phyloP scores from a whole-genome alignment of 2,797 vertebrate genomes.

The Xerus rutilus region DNA sequence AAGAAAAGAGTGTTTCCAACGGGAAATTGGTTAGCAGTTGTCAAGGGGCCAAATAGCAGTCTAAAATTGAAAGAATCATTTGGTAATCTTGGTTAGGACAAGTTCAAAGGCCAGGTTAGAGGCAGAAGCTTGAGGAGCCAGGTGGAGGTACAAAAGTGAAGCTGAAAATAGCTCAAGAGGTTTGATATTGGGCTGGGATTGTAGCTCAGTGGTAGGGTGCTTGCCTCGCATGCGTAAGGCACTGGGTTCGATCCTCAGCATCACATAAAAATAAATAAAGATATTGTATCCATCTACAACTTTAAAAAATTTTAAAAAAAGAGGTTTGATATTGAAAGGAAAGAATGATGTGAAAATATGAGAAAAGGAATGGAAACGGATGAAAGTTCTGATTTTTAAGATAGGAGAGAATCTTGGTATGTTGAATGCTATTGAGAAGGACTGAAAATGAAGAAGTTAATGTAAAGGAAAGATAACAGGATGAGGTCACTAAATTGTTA shows the following conservation, averaged over 20 bases:
- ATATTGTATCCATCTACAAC: too few relatives aligned
- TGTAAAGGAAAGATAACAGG: not conserved
- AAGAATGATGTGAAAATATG: not conserved
- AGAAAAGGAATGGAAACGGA: not conserved
- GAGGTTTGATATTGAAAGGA: constrained; percentile 52
- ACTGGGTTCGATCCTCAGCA: too few relatives aligned
- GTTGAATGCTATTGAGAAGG: not conserved
- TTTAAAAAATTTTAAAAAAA: not conserved
- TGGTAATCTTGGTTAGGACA: constrained; percentile 35
- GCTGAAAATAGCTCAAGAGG: not conserved
- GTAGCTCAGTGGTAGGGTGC: too few relatives aligned
- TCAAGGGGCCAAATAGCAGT: constrained; percentile 1
- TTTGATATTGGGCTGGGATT: not conserved
- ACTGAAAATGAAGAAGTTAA: not conserved
- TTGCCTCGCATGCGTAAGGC: too few relatives aligned
- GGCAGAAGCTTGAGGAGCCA: constrained; percentile 19
- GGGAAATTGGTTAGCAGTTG: not conserved
- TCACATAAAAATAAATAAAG: too few relatives aligned
- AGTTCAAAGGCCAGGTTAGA: constrained; percentile 41
- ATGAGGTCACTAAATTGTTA: not conserved
- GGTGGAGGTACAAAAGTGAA: constrained; percentile 34
- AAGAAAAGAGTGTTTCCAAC: not conserved
- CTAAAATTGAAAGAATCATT: constrained; percentile 1
- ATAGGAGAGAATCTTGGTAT: not conserved
- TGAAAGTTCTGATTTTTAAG: constrained; percentile 19